phyloP scores from a whole-genome alignment of 2,888 invertebrate genomes.

The Eugnorisma glareosa region DNA sequence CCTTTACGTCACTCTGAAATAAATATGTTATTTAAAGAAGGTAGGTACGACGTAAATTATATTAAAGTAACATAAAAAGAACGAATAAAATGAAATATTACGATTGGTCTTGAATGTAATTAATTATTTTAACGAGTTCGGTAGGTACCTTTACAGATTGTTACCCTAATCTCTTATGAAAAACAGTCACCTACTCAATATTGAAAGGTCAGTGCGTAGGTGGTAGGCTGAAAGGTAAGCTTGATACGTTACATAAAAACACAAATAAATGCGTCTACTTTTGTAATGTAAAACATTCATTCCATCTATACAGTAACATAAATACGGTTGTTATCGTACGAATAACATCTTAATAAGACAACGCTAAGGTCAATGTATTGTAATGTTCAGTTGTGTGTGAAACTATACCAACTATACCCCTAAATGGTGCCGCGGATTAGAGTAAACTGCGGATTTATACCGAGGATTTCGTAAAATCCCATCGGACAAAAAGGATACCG shows the following conservation, averaged over 20 bases:
- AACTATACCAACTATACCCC: slow-evolving; percentile 74
- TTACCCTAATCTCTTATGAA: slow-evolving; percentile 25
- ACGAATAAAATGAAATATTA: slow-evolving; percentile 20
- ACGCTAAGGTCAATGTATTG: slow-evolving; percentile 75
- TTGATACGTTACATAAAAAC: not conserved
- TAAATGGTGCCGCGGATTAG: slow-evolving; percentile 81
- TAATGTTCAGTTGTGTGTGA: slow-evolving; percentile 80
- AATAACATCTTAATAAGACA: slow-evolving; percentile 67
- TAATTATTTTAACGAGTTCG: slow-evolving; percentile 25
- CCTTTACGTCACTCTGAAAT: not conserved
- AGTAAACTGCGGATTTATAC: slow-evolving; percentile 86
- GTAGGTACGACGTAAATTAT: not conserved
- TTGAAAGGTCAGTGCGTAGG: slow-evolving; percentile 43
- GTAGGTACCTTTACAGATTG: slow-evolving; percentile 1
- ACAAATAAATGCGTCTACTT: not conserved
- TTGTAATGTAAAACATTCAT: not conserved
- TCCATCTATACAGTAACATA: not conserved
- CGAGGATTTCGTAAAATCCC: slow-evolving; percentile 83
- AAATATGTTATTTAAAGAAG: slow-evolving; percentile 3
- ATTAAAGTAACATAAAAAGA: slow-evolving; percentile 20
- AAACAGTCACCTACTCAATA: slow-evolving; percentile 25
- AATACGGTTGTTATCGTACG: slow-evolving; percentile 23
- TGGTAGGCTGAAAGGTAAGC: slow-evolving; percentile 2
- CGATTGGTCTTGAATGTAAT: not conserved
- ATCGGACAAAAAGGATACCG: slow-evolving; percentile 80